Percentiles rank a stretch among this genome's conserved stretches.
phyloP scores from a whole-genome alignment of 2,797 vertebrate genomes.

The Crotalus adamanteus region DNA sequence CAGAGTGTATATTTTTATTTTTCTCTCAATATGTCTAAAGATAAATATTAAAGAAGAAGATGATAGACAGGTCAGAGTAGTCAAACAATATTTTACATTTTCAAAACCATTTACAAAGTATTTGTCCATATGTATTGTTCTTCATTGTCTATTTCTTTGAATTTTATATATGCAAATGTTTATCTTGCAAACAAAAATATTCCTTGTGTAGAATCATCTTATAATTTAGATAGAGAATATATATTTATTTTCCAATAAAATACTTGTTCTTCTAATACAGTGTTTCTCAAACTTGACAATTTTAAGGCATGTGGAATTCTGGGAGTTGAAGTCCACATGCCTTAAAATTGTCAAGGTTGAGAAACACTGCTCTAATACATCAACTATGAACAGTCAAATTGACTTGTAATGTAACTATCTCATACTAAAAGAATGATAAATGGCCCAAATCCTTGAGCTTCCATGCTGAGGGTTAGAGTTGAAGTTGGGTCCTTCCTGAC shows the following conservation, averaged over 20 bases:
- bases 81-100: neutral
- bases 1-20: neutral
- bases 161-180: conserved; percentile 26
- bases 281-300: too few relatives aligned
- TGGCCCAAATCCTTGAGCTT: neutral
- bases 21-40: neutral
- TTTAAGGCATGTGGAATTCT: too few relatives aligned
- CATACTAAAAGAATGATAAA: neutral
- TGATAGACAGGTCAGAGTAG: neutral
- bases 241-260: conserved; percentile 1
- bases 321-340: too few relatives aligned
- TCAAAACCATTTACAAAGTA: neutral
- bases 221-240: neutral
- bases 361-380: neutral
- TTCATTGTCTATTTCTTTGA: neutral
- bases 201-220: conserved; percentile 12
- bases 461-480: neutral
- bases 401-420: neutral
- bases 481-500: neutral
- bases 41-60: neutral
- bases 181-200: conserved; percentile 1
- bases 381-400: neutral
- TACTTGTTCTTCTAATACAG: neutral
- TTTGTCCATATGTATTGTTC: neutral
- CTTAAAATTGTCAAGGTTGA: too few relatives aligned